phyloP scores from a whole-genome alignment of 2,113 vertebrate species.

The Colius striatus region DNA sequence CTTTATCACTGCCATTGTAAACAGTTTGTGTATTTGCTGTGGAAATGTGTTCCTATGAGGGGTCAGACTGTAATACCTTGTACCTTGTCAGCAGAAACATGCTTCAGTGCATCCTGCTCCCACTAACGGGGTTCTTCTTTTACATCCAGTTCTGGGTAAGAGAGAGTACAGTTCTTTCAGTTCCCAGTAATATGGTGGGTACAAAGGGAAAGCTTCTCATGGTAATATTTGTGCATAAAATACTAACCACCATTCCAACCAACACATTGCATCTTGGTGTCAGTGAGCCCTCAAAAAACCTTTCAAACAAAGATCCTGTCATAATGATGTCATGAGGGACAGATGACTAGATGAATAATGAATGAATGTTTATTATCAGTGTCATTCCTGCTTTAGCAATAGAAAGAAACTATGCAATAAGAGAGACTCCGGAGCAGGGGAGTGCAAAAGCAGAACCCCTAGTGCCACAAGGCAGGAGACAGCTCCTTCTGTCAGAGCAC shows the following conservation, averaged over 20 bases:
- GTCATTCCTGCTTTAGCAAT: background rate
- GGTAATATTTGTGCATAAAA: background rate
- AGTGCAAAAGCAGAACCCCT: background rate
- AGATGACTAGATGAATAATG: background rate
- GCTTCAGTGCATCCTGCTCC: background rate
- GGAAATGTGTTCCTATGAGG: background rate
- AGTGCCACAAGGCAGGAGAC: background rate
- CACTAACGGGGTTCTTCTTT: background rate
- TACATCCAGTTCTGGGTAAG: background rate
- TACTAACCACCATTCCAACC: background rate
- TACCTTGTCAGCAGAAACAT: background rate
- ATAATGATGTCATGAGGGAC: background rate
- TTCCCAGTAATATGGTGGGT: background rate
- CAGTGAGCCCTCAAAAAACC: background rate
- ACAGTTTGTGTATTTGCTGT: background rate
- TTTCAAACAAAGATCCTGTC: background rate
- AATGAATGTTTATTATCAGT: background rate
- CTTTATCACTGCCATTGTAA: slow-evolving; percentile 2
- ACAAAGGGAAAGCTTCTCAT: background rate
- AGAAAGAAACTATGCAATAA: background rate
- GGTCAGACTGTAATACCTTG: background rate
- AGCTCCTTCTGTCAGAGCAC: background rate
- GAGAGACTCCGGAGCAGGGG: background rate
- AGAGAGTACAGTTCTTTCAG: background rate
- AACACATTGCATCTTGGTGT: background rate